phyloP scores from a whole-genome alignment of 64 coral and sea anemone species.

The Porites lutea region DNA sequence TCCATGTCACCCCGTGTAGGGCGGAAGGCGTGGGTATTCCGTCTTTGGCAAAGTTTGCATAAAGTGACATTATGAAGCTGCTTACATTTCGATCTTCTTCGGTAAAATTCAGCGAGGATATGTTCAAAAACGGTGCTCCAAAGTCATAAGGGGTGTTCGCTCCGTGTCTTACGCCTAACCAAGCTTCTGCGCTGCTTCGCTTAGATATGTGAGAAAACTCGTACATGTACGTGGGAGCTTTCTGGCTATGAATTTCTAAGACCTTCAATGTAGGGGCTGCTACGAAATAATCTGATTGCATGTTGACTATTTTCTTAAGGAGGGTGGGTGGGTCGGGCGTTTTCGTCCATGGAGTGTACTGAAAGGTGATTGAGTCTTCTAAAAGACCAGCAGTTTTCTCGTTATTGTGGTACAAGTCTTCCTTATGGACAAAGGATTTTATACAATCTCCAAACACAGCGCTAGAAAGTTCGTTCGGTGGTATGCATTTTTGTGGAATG shows the following conservation, averaged over 20 bases:
- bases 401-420: background rate
- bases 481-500: background rate
- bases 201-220: constrained; percentile 76
- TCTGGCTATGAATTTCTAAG: constrained; percentile 57
- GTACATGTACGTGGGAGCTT: constrained; percentile 72
- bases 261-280: constrained; percentile 71
- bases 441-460: constrained; percentile 39
- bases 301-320: constrained; percentile 53
- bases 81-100: constrained; percentile 80
- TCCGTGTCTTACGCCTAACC: constrained; percentile 65
- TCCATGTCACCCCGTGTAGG: constrained; percentile 51
- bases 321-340: constrained; percentile 35
- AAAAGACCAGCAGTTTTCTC: constrained; percentile 1
- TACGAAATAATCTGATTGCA: constrained; percentile 78
- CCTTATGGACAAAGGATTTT: constrained; percentile 19
- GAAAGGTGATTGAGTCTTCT: constrained; percentile 72
- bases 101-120: constrained; percentile 44
- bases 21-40: constrained; percentile 73
- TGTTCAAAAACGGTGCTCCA: constrained; percentile 75
- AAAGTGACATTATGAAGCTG: constrained; percentile 73
- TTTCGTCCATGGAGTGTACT: constrained; percentile 80
- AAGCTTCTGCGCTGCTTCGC: background rate
- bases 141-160: constrained; percentile 78
- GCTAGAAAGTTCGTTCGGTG: background rate
- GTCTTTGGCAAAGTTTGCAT: constrained; percentile 82